A percentile compares a stretch with the other conserved stretches of the same genome.
phyloP scores from a whole-genome alignment of 92 coral and sea anemone species.

The Phenganax subtilis region DNA sequence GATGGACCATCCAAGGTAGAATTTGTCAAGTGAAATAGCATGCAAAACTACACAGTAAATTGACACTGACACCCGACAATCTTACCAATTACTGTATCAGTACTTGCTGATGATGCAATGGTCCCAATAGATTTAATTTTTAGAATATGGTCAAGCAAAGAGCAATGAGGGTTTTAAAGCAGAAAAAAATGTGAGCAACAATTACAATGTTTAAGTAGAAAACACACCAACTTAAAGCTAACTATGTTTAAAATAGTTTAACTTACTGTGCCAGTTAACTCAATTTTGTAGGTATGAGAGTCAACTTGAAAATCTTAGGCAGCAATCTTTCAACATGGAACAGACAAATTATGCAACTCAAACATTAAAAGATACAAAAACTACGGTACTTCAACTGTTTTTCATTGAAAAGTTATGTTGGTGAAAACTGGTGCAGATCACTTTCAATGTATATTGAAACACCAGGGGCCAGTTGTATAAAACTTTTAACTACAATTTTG shows the following conservation, averaged over 20 bases:
- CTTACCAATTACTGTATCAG: neutral
- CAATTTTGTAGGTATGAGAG: slow-evolving; percentile 69
- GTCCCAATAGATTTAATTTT: slow-evolving; percentile 1
- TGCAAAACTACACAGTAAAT: neutral
- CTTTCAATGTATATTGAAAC: no score
- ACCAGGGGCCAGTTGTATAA: no score
- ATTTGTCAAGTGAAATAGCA: neutral
- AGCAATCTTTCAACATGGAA: slow-evolving; percentile 99
- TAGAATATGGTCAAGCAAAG: slow-evolving; percentile 98
- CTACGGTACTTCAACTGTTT: slow-evolving; percentile 59
- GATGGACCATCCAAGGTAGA: slow-evolving; percentile 98
- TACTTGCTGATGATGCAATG: neutral
- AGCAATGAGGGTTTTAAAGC: slow-evolving; percentile 88
- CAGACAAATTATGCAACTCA: slow-evolving; percentile 96
- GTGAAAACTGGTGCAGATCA: no score
- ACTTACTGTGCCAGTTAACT: neutral
- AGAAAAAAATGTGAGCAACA: slow-evolving; percentile 78
- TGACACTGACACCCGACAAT: neutral
- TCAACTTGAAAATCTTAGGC: slow-evolving; percentile 89
- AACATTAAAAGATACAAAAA: slow-evolving; percentile 87
- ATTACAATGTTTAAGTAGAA: neutral
- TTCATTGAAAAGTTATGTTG: no score
- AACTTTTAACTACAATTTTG: no score
- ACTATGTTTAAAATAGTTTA: no score
- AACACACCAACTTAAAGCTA: no score